These are phyloP conservation scores for Sebastes schlegelii DNA, from an alignment of 2,113 vertebrate genomes.

Conservation along the genomic window DNA sequence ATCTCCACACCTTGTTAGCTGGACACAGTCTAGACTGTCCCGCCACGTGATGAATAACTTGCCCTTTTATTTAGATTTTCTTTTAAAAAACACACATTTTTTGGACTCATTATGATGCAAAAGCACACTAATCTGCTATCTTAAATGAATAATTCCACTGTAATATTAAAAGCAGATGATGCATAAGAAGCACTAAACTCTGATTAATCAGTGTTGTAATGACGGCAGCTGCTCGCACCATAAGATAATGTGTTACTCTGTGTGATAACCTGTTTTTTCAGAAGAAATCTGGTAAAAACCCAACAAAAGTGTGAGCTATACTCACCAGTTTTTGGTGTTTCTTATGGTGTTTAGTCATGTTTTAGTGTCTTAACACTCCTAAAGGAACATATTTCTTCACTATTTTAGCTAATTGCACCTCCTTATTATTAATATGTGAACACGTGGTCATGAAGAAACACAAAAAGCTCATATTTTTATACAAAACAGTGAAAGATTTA, in stretches of 20 bases:
- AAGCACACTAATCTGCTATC: background rate
- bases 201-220: background rate
- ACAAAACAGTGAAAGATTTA: constrained; percentile 60
- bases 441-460: background rate
- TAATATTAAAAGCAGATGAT: background rate
- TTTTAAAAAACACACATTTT: background rate
- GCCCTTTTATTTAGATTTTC: constrained; percentile 7
- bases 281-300: background rate
- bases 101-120: background rate
- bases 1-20: constrained; percentile 53
- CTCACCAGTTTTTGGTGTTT: background rate
- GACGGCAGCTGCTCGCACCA: background rate
- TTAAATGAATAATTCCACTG: background rate
- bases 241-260: constrained; percentile 2
- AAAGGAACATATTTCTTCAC: background rate
- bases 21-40: constrained; percentile 6
- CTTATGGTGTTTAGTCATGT: background rate
- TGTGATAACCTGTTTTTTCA: background rate
- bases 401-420: background rate
- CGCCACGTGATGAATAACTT: constrained; percentile 9
- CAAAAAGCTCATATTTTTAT: background rate
- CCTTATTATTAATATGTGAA: background rate
- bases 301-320: background rate
- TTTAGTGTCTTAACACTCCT: background rate
- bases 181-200: background rate